Base-by-base conservation (phyloP, 2,888 invertebrate genomes). In the Xanthia icteritia region DNA sequence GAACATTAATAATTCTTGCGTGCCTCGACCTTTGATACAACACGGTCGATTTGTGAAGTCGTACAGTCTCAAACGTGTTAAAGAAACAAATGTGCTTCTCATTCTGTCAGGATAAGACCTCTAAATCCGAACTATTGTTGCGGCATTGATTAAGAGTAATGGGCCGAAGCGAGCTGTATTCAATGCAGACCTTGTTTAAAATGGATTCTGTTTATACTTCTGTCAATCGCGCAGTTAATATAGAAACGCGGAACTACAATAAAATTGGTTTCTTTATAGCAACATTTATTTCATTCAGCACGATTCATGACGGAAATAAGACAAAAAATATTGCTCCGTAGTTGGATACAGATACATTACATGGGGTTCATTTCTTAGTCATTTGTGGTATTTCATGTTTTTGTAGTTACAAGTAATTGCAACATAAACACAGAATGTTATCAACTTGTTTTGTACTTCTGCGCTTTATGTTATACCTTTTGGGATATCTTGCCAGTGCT, bases 131-230 rank as follows among this genome's bases (percentile, higher is more conserved):
- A 89, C 92, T 89, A 93, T 93, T 93, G 92, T 93, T 90, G 86
- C 84, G 83, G 89, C 88, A 70, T 86, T 93, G 92, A 92, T 93
- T 90, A 91, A 91, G 92, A 94, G 86, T 93, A 93, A 94, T 94
- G 91, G 88, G 74, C 78, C 73, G 63, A 81, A 77, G 71, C 81
- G 81, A 72, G 75, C 77, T 75, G 79, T 77, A 82, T 84, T 88
- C 81, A 86, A 86, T 71, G 67, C 69, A 79, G 86, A 86, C 74
- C 74, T 82, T 85, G 80, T 82, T 81, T 68, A 80, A 80, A 88
- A 83, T 83, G 75, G 72, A 77, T 54, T 77, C 73, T 77, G 87
- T 88, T 85, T 86, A 88, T 77, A 82, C 56, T 74, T 77, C 76
- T 77, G 79, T 81, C 83, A 75, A 85, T 83, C 77, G 56, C 39